Conservation (phyloP, 2,888 invertebrate genomes). For the Phymatocera aterrima region DNA sequence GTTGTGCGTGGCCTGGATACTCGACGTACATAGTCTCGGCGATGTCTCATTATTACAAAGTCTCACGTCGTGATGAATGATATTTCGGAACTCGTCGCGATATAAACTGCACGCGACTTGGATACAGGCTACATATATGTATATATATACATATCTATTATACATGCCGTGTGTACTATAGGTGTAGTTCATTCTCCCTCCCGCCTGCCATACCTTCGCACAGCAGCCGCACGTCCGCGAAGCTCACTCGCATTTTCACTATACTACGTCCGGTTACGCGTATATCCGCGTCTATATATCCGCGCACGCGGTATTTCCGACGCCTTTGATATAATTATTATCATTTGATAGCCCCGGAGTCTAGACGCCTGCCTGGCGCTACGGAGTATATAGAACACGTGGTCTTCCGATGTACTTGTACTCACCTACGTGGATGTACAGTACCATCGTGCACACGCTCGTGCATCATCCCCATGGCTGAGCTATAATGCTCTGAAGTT, state of each 20-base stretch:
- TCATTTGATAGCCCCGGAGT: constrained; percentile 22
- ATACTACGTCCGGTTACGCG: neutral
- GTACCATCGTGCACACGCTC: neutral
- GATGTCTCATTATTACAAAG: too few relatives aligned
- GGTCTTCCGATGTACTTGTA: neutral
- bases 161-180: too few relatives aligned
- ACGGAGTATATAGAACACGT: neutral
- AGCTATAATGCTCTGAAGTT: neutral
- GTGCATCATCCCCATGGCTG: neutral
- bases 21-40: too few relatives aligned
- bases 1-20: too few relatives aligned
- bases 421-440: too few relatives aligned
- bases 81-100: too few relatives aligned
- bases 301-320: constrained; percentile 4
- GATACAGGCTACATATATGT: neutral
- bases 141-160: neutral
- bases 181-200: too few relatives aligned
- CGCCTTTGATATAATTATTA: constrained; percentile 30
- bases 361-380: constrained; percentile 12
- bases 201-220: neutral
- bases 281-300: neutral
- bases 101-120: too few relatives aligned
- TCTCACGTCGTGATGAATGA: too few relatives aligned
- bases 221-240: neutral
- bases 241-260: neutral